Conservation (phyloP, 1,140 invertebrate genomes). For the Paracyclopina nana region DNA sequence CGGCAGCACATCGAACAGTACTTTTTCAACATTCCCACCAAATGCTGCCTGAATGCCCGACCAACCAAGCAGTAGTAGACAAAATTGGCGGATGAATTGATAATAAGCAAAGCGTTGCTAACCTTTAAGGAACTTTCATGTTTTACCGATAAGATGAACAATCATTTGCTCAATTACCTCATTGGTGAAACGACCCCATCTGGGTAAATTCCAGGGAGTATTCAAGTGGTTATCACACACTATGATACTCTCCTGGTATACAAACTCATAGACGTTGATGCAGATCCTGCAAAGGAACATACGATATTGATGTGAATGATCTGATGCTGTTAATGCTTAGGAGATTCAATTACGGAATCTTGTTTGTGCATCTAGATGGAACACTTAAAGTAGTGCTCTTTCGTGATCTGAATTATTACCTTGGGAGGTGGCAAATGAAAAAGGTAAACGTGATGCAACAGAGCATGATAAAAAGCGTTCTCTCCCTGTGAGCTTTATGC, state of each 20-base stretch:
- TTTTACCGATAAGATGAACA: no score
- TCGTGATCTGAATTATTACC: no score
- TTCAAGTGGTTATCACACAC: background rate
- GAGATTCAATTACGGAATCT: no score
- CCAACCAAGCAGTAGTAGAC: conserved; percentile 9
- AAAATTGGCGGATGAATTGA: conserved; percentile 12
- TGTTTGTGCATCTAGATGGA: no score
- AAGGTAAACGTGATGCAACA: conserved; percentile 7
- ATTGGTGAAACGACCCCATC: background rate
- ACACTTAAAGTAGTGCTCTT: no score
- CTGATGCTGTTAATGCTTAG: no score
- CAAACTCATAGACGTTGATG: conserved; percentile 5
- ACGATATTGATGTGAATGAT: no score
- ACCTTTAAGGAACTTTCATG: background rate
- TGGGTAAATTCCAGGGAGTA: background rate
- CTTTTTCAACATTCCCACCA: no score
- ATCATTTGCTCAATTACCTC: no score
- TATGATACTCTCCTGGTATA: background rate
- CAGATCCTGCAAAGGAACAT: no score
- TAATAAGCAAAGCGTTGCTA: conserved; percentile 1
- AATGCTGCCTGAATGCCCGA: conserved; percentile 1
- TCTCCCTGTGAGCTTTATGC: no score
- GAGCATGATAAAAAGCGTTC: conserved; percentile 4
- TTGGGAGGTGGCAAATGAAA: conserved; percentile 10
- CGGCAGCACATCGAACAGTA: no score